Evolutionary conservation across 1,140 invertebrate species (phyloP).

Genomic region (Hormaphis cornu): DNA sequence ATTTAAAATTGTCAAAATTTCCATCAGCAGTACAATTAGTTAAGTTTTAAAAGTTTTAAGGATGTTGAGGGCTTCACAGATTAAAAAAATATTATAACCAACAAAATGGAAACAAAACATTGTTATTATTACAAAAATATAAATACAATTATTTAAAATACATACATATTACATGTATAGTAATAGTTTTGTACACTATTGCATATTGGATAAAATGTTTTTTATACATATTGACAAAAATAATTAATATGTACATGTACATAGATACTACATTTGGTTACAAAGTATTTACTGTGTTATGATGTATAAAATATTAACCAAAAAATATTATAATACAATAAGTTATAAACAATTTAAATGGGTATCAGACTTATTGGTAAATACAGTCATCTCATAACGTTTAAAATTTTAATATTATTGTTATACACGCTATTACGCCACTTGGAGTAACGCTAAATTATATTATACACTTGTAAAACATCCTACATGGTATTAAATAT

Average conservation of each 20-base stretch:
- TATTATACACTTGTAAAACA: too few relatives aligned
- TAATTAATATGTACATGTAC: not conserved
- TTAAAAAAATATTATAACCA: too few relatives aligned
- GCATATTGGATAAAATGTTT: too few relatives aligned
- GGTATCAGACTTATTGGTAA: conserved; percentile 4
- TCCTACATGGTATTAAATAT: too few relatives aligned
- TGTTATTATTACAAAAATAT: conserved; percentile 23
- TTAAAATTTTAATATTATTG: not conserved
- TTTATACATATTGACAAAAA: not conserved
- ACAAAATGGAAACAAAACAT: conserved; percentile 8
- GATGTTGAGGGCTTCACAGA: too few relatives aligned
- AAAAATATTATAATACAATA: not conserved
- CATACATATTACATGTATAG: not conserved
- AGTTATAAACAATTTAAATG: not conserved
- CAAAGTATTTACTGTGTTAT: not conserved
- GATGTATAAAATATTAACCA: not conserved
- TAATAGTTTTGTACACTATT: not conserved
- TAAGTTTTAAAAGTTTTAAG: too few relatives aligned
- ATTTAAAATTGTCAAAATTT: too few relatives aligned
- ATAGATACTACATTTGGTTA: not conserved
- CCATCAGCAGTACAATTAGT: too few relatives aligned
- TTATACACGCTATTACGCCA: too few relatives aligned
- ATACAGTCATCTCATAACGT: not conserved
- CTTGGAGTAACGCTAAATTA: not conserved
- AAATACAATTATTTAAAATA: conserved; percentile 7